Percentiles rank a stretch among this genome's conserved stretches.
phyloP scores from a whole-genome alignment of 2,797 vertebrate genomes.

The Crenuchus spilurus region DNA sequence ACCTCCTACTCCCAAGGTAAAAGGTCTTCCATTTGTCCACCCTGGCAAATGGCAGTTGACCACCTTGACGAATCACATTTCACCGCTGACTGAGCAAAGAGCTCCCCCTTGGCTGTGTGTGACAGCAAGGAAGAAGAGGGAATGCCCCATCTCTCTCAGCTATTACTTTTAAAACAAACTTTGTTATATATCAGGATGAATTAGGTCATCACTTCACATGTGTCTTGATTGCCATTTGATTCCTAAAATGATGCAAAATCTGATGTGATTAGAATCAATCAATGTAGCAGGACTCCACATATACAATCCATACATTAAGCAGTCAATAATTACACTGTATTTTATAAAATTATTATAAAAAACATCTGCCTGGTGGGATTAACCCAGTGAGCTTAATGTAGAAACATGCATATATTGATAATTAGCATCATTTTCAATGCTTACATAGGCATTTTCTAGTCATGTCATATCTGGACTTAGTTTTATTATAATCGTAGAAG shows the following conservation, averaged over 20 bases:
- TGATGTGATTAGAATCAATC: not conserved
- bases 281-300: not conserved
- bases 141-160: not conserved
- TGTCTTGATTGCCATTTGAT: constrained; percentile 2
- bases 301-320: constrained; percentile 2
- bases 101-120: constrained; percentile 17
- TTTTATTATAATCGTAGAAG: not conserved
- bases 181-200: constrained; percentile 5
- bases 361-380: not conserved
- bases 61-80: constrained; percentile 12
- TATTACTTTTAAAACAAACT: constrained; percentile 13
- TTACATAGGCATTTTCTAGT: not conserved
- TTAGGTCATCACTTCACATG: not conserved
- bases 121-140: not conserved
- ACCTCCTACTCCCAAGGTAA: constrained; percentile 7
- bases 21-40: constrained; percentile 14
- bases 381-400: not conserved
- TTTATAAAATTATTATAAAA: not conserved
- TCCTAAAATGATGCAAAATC: not conserved
- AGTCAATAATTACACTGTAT: not conserved
- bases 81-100: constrained; percentile 20
- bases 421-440: not conserved
- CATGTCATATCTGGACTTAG: not conserved
- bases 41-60: constrained; percentile 15
- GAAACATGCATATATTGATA: not conserved